Evolutionary conservation across 2,888 invertebrate genomes (phyloP), one percentile per base, ranked within the genome.

Genomic region (Brassicogethes aeneus): DNA sequence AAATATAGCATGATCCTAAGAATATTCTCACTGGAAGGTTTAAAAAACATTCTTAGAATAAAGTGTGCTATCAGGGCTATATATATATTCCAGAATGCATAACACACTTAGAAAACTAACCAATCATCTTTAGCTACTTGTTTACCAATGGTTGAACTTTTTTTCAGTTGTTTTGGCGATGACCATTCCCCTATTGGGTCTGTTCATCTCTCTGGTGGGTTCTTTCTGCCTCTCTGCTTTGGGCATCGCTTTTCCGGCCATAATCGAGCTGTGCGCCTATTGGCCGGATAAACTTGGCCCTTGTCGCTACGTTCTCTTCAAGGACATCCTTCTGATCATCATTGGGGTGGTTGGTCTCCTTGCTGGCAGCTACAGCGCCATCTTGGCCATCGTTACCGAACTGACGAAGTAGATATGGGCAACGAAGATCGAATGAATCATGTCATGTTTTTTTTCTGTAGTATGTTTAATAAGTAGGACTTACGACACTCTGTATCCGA

Each of bases 141-240:
- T n/a, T n/a, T n/a, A n/a, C n/a, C n/a, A n/a, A n/a, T n/a, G 23
- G 10, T 23, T 23, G 23, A 23, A 23, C 5, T 23, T 44, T 41
- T 32, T 57, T 53, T 3, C 74, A 92, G 89, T 89, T 68, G 62
- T 81, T 16, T 61, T 90, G 55, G 82, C 85, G 2, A 74, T 79
- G 40, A 69, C 80, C 2, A 77, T 86, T 47, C 85, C 85, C 1
- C 73, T 80, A 41, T 69, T 86, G 42, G 82, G 79, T 32, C 69
- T 85, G 2, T 83, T 85, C 69, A 86, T 86, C 51, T 83, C 85
- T 1, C 65, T 86, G 36, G 82, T 86, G 45, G 86, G 86, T 17
- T 82, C 85, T 1, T 71, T 85, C 35, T 82, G 83, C 48, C 70
- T 83, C 43, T 82, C 84, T 2, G 80, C 80, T 2, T 67, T 86